Conservation (phyloP, 2,888 invertebrate species). For the Cyrtodaria siliqua region DNA sequence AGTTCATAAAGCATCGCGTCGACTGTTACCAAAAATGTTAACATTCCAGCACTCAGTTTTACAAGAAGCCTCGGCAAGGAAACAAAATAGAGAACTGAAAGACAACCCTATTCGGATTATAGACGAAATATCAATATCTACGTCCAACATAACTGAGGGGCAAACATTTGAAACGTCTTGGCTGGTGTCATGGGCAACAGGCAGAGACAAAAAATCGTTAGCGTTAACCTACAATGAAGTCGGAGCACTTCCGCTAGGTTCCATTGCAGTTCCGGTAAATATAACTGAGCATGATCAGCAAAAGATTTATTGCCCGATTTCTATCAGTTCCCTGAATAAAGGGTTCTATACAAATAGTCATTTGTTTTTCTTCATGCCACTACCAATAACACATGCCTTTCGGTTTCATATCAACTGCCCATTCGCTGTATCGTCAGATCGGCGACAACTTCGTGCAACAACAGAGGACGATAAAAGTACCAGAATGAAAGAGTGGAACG, state of each 20-base stretch:
- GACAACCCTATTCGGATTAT: background rate
- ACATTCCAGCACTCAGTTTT: constrained; percentile 1
- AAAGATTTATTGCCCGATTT: background rate
- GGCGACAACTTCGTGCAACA: constrained; percentile 69
- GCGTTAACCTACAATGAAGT: constrained; percentile 17
- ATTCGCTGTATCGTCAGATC: constrained; percentile 79
- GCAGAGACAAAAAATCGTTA: constrained; percentile 24
- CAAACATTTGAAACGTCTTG: constrained; percentile 28
- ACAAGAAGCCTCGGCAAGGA: constrained; percentile 11
- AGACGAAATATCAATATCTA: background rate
- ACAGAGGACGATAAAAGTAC: constrained; percentile 76
- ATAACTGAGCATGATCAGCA: constrained; percentile 19
- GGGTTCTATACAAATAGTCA: constrained; percentile 70
- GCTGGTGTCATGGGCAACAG: constrained; percentile 64
- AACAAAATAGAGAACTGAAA: background rate
- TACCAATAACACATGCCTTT: constrained; percentile 75
- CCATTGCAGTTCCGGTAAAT: constrained; percentile 51
- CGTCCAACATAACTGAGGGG: background rate
- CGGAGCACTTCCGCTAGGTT: constrained; percentile 63
- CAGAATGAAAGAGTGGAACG: constrained; percentile 61
- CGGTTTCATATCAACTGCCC: constrained; percentile 82
- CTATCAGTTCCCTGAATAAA: constrained; percentile 23
- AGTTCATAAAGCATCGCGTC: background rate
- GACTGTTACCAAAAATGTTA: background rate
- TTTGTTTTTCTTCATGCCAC: constrained; percentile 73